Conservation (phyloP, 2,113 vertebrate species). For the Gadus macrocephalus region DNA sequence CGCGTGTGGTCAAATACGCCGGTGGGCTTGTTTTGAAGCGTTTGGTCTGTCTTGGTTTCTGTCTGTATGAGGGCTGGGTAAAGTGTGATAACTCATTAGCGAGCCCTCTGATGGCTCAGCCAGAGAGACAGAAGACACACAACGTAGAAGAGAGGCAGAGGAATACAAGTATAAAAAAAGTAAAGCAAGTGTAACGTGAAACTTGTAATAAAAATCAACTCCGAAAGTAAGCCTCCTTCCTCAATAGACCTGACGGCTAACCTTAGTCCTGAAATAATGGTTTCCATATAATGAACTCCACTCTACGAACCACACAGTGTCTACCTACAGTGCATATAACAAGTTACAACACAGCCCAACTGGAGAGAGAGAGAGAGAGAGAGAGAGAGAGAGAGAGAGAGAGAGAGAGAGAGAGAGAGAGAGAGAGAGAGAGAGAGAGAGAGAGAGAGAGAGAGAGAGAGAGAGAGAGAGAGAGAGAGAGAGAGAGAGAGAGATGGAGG, state of each 20-base stretch:
- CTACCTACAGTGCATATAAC: conserved; percentile 36
- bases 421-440: no score
- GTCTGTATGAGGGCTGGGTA: no score
- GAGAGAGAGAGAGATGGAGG: neutral
- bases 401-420: neutral
- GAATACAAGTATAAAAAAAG: conserved; percentile 35
- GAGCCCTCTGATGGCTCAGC: conserved; percentile 57
- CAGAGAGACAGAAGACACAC: conserved; percentile 36
- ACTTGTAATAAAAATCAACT: conserved; percentile 39
- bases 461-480: no score
- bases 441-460: conserved; percentile 13
- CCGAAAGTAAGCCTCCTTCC: conserved; percentile 47
- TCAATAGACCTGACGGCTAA: conserved; percentile 41
- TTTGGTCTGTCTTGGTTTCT: no score
- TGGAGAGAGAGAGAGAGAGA: no score
- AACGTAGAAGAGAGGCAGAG: conserved; percentile 27
- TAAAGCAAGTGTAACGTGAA: conserved; percentile 32
- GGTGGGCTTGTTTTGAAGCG: no score
- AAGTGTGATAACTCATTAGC: conserved; percentile 1
- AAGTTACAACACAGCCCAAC: conserved; percentile 40
- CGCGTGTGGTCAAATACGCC: no score
- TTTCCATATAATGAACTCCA: conserved; percentile 41
- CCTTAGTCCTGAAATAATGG: conserved; percentile 52
- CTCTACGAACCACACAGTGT: conserved; percentile 39
- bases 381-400: no score